Evolutionary conservation across 1,140 invertebrate species (phyloP), one percentile per base, ranked within the genome.

Genomic region (Diuraphis noxia): DNA sequence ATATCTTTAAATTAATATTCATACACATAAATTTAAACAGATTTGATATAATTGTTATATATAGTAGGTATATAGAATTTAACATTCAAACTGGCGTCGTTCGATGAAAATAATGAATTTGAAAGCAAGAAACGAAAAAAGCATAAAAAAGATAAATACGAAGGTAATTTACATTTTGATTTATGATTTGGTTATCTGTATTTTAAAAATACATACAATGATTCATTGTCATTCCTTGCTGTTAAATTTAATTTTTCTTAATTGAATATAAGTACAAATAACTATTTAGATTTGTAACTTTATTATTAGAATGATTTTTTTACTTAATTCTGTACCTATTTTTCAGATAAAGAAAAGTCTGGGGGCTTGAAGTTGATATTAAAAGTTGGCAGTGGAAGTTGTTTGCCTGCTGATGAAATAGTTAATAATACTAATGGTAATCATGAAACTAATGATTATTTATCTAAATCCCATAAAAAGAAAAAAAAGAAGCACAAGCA

Each of bases 401-500:
- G 87, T 40, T 90, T 89, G 36, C 88, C 92, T 72, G 96, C 96
- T 5, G 96, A 96, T 0, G 96, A 97, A 93, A 95, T 96, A 93
- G 95, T 94, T 91, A 94, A 94, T 92, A 95, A 72, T n/a, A 72
- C 56, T n/a, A 72, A 96, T 92, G 95, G 95, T 34, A 92, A 92
- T 84, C 91, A 86, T 38, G 79, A 92, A 25, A 92, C 86, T 72
- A 84, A 52, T 43, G 82, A 89, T 82, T 84, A 79, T 52, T 92
- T 84, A 52, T 85, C 90, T 38, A 92, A 91, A 90, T 85, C 91
- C 2, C 96, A 96, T 92, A 96, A 96, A 92, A 97, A 97, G 92
- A 94, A 96, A 0, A 97, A 97, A 93, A 97, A 97, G 93, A 97
- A 97, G 93, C 96, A 97, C 92, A 97, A 97, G 93, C 96, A 96